Evolutionary conservation across 2,888 invertebrate genomes (phyloP), one percentile per base, ranked within the genome.

Genomic region (Altica lythri): DNA sequence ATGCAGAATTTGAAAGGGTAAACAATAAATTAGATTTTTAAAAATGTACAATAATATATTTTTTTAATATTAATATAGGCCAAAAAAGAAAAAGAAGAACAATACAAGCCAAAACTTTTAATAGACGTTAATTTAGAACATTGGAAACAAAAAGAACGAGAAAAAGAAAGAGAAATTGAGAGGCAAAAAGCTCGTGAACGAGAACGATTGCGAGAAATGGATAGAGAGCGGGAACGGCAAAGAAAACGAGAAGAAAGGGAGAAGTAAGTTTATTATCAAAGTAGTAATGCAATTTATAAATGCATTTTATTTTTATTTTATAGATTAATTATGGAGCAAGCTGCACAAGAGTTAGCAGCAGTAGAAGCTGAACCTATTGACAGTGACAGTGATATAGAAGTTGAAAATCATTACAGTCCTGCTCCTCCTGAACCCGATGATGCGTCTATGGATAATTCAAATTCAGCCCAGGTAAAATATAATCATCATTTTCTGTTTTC

Each of bases 131-230:
- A 82, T 68, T 77, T 83, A 71, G 84, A 83, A 68, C 79, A 79
- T 59, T 79, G 80, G 68, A 81, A 80, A 70, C 84, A 85, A 66
- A 79, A 82, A 44, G 84, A 84, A 73, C 78, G 80, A 34, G 84
- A 84, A 72, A 75, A 77, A 49, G 80, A 79, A 69, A 73, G 81
- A 60, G 80, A 79, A 68, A 62, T 77, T 55, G 80, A 80, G 70
- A 62, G 78, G 61, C 74, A 75, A 40, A 66, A 68, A 22, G 75
- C 75, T 61, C 86, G 90, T 67, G 89, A 92, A 70, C 86, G 90
- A 67, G 95, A 95, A 72, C 82, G 92, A 57, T 88, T 90, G 73
- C 84, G 89, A 54, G 98, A 99, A 78, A 93, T 94, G 1, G 91
- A 93, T 77, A 73, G 83, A 51, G 78, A 80, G 64, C 67, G 73